Base-by-base conservation (phyloP, 2,888 invertebrate species). In the Zele albiditarsus region DNA sequence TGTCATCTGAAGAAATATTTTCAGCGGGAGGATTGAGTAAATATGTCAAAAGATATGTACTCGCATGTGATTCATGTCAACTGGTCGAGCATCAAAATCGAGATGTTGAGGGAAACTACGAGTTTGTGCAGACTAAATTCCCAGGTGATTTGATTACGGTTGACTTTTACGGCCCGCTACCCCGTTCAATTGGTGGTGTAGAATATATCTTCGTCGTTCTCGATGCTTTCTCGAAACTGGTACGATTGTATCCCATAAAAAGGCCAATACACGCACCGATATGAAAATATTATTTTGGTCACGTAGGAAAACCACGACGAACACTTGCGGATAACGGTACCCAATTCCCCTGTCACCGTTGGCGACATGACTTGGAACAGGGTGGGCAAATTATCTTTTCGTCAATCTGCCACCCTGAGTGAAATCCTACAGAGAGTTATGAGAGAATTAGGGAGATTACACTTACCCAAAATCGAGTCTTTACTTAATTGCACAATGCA, bases 341-440 rank as follows among this genome's bases (percentile, higher is more conserved):
- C 0, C 68, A 75, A 33, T 75, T 75, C 25, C 58, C 67, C 3
- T 49, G 70, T 14, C 49, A 33, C 16, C 53, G 33, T 8, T 77
- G 73, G 76, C 28, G 70, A n/a, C 0, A 25, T 2, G 20, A n/a
- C 0, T 53, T 76, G 1, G 70, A 73, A 27, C 14, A 57, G 38
- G 6, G 58, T n/a, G 46, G 46, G 2, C 67, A 67, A 23, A 53
- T 27, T 6, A 25, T 28, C 0, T 75, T 68, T 31, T 75, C 49
- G 6, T 62, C 68, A 3, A 62, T 75, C n/a, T 3, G 68, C 1
- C 75, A 75, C 27, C 72, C 72, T 0, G 72, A 75, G 38, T 68
- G 62, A n/a, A 73, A 76, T 49, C 76, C 66, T 0, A 73, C 76
- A 1, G 73, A 76, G 31, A 20, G 73, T 73, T 0, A 73, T 73